Base-by-base conservation (phyloP, 2,797 vertebrate species). In the Cottoperca gobio region DNA sequence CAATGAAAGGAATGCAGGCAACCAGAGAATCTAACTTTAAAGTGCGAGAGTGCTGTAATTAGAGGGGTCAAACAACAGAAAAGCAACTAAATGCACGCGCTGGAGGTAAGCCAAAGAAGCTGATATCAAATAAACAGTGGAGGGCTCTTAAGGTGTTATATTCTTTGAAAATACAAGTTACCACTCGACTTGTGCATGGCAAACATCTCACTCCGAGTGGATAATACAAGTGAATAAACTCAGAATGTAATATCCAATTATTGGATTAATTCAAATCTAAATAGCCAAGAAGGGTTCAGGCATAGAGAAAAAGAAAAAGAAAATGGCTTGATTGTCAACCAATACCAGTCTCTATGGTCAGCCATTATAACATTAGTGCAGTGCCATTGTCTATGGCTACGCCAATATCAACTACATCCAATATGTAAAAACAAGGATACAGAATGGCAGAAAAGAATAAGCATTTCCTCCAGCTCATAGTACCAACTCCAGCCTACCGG, bases 1-100 rank as follows among this genome's bases (percentile, higher is more conserved):
- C 50, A 11, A 54, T 63, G 78, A 76, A 85, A 90, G 73, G 84
- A 93, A 92, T 86, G 75, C 63, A 61, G 66, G 24, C 9, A 88
- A 89, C 88, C 49, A 7, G 42, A 70, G 83, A 88, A 67, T 60
- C 21, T 45, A 8, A 55, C 54, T 75, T 89, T 81, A 70, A 89
- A 87, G 79, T 68, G 57, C 5, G 21, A 62, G 62, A 49, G 81
- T 73, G 86, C 66, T 21, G 62, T 85, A 82, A 91, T 84, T 89
- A 89, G n/a, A 81, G 75, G 77, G 57, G 70, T 74, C 58, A 58
- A 66, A 52, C 54, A 57, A 62, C 81, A 72, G 78, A 80, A 80
- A 55, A 8, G 39, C 72, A 72, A 68, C 64, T 54, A 65, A 79
- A 81, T 57, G 37, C 52, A 39, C 9, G 66, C 21, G 69, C 39